These are phyloP conservation scores for Sciurus carolinensis DNA, from an alignment of 2,797 vertebrate species.

Conservation along the genomic window DNA sequence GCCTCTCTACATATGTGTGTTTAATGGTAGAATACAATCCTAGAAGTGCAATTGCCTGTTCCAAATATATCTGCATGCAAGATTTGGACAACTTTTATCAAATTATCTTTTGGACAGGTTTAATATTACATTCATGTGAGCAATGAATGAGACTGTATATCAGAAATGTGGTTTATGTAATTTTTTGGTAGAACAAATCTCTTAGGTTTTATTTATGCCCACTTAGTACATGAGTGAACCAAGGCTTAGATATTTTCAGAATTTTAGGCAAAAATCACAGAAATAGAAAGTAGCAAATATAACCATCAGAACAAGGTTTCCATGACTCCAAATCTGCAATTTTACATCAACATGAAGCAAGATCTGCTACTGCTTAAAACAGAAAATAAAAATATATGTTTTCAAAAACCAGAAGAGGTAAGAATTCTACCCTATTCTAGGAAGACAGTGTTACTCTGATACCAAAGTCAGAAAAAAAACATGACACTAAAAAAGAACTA, in stretches of 20 bases:
- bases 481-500: background rate
- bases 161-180: background rate
- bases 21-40: background rate
- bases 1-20: background rate
- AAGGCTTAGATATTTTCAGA: background rate
- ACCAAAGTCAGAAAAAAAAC: background rate
- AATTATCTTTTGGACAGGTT: background rate
- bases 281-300: background rate
- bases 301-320: background rate
- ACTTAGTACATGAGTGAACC: background rate
- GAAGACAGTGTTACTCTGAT: background rate
- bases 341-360: background rate
- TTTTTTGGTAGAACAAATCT: conserved; percentile 3
- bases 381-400: background rate
- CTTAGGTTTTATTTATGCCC: background rate
- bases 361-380: background rate
- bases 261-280: background rate
- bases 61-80: background rate
- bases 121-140: background rate
- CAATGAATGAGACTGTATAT: background rate
- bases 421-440: background rate
- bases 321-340: background rate
- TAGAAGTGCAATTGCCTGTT: background rate
- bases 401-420: background rate
- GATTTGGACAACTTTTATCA: conserved; percentile 1